phyloP scores from a whole-genome alignment of 2,888 invertebrate species.

The Dorcus parallelipipedus region DNA sequence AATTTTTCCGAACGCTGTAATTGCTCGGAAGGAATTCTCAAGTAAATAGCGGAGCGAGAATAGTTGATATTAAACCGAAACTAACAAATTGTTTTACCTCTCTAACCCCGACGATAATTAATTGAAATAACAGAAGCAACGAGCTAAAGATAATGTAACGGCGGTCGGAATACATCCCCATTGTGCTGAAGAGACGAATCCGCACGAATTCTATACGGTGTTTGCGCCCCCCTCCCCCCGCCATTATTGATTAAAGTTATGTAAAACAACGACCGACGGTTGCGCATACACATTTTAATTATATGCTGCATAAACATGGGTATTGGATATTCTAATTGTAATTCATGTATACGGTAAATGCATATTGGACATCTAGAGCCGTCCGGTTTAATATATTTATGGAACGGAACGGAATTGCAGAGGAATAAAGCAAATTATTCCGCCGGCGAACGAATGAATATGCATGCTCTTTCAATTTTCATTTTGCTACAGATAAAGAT shows the following conservation, averaged over 20 bases:
- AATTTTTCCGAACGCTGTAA: background rate
- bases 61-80: background rate
- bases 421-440: conserved; percentile 16
- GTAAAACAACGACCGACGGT: conserved; percentile 2
- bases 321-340: conserved; percentile 29
- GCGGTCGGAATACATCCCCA: background rate
- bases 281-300: conserved; percentile 22
- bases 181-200: background rate
- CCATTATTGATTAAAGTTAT: conserved; percentile 3
- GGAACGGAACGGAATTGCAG: conserved; percentile 18
- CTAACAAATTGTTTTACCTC: conserved; percentile 2
- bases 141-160: conserved; percentile 2
- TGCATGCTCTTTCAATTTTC: conserved; percentile 6
- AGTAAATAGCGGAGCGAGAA: background rate
- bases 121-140: conserved; percentile 2
- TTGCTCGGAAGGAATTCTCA: background rate
- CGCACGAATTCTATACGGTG: background rate
- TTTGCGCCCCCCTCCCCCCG: background rate
- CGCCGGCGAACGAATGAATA: conserved; percentile 12
- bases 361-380: conserved; percentile 25
- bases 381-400: conserved; percentile 26
- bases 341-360: conserved; percentile 26
- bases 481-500: conserved; percentile 3
- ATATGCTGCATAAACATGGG: conserved; percentile 21
- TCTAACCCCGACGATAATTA: background rate